phyloP scores from a whole-genome alignment of 1,140 invertebrate genomes.

The Rhyzopertha dominica region DNA sequence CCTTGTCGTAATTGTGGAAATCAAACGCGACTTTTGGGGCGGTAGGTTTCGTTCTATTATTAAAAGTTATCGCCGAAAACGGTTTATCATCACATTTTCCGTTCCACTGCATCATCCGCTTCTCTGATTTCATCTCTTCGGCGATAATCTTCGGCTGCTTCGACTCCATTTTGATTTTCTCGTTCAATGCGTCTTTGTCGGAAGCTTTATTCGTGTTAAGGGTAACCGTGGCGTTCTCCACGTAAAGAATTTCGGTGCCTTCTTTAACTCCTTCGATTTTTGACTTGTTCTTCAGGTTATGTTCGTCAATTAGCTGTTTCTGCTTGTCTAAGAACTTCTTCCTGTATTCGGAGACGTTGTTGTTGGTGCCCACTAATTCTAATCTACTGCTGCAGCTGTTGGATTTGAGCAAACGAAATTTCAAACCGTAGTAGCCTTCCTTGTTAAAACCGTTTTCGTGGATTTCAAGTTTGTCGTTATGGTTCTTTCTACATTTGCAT shows the following conservation, averaged over 20 bases:
- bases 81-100: slow-evolving; percentile 28
- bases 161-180: slow-evolving; percentile 27
- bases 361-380: slow-evolving; percentile 65
- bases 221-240: slow-evolving; percentile 1
- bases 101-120: slow-evolving; percentile 31
- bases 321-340: slow-evolving; percentile 33
- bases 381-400: slow-evolving; percentile 79
- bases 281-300: slow-evolving; percentile 34
- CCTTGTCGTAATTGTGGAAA: slow-evolving; percentile 33
- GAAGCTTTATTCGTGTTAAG: slow-evolving; percentile 10
- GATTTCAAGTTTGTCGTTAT: slow-evolving; percentile 11
- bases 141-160: slow-evolving; percentile 35
- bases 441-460: slow-evolving; percentile 21
- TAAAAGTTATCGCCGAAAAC: slow-evolving; percentile 25
- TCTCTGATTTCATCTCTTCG: slow-evolving; percentile 31
- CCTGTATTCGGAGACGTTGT: slow-evolving; percentile 35
- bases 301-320: slow-evolving; percentile 26
- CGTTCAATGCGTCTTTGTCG: slow-evolving; percentile 44
- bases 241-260: too few relatives aligned
- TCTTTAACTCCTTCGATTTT: slow-evolving; percentile 45
- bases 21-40: slow-evolving; percentile 23
- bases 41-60: slow-evolving; percentile 15
- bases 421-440: slow-evolving; percentile 55
- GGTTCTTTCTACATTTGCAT: slow-evolving; percentile 21
- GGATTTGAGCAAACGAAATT: slow-evolving; percentile 73